Conservation (phyloP, 1,140 invertebrate species). For the Catajapyx aquilonaris region DNA sequence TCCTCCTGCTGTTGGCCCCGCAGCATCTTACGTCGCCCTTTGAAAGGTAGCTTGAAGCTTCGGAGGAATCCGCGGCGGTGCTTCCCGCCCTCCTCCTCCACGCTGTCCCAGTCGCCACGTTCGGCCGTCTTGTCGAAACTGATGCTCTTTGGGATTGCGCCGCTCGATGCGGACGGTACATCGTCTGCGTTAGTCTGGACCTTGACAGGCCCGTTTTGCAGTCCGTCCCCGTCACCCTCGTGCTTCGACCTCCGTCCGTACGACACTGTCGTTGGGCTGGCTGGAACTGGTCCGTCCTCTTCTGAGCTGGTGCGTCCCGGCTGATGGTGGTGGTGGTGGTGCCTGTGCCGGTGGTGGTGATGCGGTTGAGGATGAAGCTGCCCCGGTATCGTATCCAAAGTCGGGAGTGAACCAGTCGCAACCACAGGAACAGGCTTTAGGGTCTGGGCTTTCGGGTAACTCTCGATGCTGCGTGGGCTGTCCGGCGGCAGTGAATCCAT, state of each 20-base stretch:
- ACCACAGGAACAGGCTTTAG: neutral
- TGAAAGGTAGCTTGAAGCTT: slow-evolving; percentile 42
- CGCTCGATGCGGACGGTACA: slow-evolving; percentile 32
- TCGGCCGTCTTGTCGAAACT: slow-evolving; percentile 79
- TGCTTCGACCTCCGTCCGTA: no score
- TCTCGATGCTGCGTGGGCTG: neutral
- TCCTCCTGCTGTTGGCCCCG: slow-evolving; percentile 16
- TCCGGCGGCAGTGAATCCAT: neutral
- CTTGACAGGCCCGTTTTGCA: slow-evolving; percentile 19
- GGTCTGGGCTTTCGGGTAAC: neutral
- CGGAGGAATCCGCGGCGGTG: slow-evolving; percentile 40
- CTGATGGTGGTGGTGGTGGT: neutral
- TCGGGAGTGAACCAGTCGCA: neutral
- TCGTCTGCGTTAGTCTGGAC: slow-evolving; percentile 20
- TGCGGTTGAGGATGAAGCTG: no score
- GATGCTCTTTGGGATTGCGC: slow-evolving; percentile 75
- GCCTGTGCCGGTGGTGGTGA: neutral
- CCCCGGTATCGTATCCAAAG: no score
- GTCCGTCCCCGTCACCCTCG: no score
- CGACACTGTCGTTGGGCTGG: no score
- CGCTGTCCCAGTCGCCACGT: no score
- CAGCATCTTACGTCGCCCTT: slow-evolving; percentile 32
- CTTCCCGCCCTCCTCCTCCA: slow-evolving; percentile 35
- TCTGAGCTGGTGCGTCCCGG: neutral
- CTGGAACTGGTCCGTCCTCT: neutral